phyloP scores from a whole-genome alignment of 2,113 vertebrate genomes.

The Spea bombifrons region DNA sequence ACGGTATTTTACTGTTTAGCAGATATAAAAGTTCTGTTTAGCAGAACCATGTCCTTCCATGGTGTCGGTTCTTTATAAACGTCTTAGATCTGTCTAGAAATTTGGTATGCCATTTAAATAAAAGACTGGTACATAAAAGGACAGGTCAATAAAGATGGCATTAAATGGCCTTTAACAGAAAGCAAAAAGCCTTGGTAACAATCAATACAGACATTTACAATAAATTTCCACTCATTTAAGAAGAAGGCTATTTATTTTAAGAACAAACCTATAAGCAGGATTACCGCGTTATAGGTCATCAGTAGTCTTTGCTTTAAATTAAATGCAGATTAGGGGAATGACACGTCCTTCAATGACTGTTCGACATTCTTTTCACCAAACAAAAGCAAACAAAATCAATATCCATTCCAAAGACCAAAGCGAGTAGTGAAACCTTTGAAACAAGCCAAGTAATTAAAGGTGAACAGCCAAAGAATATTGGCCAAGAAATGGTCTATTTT shows the following conservation, averaged over 20 bases:
- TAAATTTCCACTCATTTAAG: conserved; percentile 27
- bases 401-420: conserved; percentile 1
- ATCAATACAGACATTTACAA: conserved; percentile 4
- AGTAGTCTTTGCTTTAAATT: conserved; percentile 12
- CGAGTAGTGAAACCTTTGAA: background rate
- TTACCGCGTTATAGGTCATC: background rate
- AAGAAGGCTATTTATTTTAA: conserved; percentile 1
- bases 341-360: conserved; percentile 6
- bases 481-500: too few species aligned
- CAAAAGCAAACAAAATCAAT: conserved; percentile 18
- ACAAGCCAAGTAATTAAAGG: background rate
- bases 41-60: too few species aligned
- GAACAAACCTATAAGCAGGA: background rate
- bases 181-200: background rate
- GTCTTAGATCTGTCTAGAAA: background rate
- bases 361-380: background rate
- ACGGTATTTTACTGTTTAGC: too few species aligned
- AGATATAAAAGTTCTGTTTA: too few species aligned
- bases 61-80: too few species aligned
- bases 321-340: conserved; percentile 26
- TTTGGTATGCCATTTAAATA: conserved; percentile 7
- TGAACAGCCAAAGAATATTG: too few species aligned
- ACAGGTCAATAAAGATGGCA: conserved; percentile 21
- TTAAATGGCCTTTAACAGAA: conserved; percentile 7
- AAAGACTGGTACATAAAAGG: background rate